Conservation (phyloP, 2,888 invertebrate species). For the Tetragnatha montana region DNA sequence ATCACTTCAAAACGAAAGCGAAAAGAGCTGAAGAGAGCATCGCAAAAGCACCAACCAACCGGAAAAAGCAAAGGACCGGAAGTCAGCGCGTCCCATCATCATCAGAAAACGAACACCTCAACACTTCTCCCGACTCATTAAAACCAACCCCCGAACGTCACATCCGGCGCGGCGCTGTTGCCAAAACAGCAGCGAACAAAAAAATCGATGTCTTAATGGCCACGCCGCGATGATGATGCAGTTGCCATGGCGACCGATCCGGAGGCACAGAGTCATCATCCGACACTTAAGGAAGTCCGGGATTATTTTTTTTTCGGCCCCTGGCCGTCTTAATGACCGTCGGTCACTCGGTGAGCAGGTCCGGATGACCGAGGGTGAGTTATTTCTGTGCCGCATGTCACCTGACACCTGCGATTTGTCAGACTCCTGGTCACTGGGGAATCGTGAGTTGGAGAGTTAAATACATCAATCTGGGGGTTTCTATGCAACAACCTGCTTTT, state of each 20-base stretch:
- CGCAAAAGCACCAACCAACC: conserved; percentile 30
- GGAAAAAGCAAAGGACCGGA: conserved; percentile 38
- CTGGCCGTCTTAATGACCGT: not conserved
- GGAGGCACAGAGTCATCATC: conserved; percentile 16
- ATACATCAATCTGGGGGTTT: no score
- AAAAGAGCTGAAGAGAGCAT: no score
- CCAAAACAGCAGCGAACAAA: conserved; percentile 62
- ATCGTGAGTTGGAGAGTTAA: no score
- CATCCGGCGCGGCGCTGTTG: conserved; percentile 58
- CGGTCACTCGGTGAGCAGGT: not conserved
- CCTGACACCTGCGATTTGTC: not conserved
- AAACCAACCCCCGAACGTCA: conserved; percentile 49
- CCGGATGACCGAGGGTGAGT: not conserved
- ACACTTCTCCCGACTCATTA: not conserved
- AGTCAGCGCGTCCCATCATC: not conserved
- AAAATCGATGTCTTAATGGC: conserved; percentile 66
- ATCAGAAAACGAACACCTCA: not conserved
- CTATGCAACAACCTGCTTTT: no score
- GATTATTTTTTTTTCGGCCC: not conserved
- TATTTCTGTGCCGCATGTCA: not conserved
- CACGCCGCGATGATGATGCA: conserved; percentile 47
- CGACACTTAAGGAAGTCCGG: conserved; percentile 18
- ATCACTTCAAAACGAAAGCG: no score
- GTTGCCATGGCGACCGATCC: conserved; percentile 43
- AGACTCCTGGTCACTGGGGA: not conserved